Conservation (phyloP, 2,888 invertebrate genomes). For the Stenodema calcarata region DNA sequence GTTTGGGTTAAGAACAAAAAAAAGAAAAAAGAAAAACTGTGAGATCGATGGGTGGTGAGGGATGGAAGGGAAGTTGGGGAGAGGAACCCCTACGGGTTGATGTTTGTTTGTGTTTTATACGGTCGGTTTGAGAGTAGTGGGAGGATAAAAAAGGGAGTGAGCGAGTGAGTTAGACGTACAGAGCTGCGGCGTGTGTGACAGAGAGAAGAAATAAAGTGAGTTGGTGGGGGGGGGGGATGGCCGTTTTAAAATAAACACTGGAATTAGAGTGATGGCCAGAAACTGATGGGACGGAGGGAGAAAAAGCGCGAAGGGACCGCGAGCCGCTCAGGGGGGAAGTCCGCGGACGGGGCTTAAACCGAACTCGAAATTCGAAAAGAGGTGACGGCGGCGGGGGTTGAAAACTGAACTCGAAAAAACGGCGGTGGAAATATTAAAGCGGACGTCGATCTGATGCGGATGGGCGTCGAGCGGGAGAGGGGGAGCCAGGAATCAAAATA, state of each 20-base stretch:
- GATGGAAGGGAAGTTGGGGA: too few relatives aligned
- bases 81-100: background rate
- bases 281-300: slow-evolving; percentile 7
- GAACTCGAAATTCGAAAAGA: background rate
- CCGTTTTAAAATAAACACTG: slow-evolving; percentile 37
- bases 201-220: background rate
- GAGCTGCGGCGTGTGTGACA: background rate
- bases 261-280: slow-evolving; percentile 38
- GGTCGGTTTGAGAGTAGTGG: slow-evolving; percentile 17
- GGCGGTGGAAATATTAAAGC: background rate
- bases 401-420: background rate
- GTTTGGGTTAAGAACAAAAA: background rate
- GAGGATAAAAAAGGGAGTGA: background rate
- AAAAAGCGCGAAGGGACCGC: background rate
- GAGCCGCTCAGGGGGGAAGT: background rate
- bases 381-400: background rate
- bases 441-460: background rate
- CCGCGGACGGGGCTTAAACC: background rate
- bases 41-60: background rate
- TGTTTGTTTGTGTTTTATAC: slow-evolving; percentile 32
- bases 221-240: background rate
- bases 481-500: background rate
- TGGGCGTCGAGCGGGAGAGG: background rate
- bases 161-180: background rate
- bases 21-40: background rate